These are phyloP conservation scores for Rhynchotus rufescens DNA, from an alignment of 2,797 vertebrate genomes.

Conservation along the genomic window DNA sequence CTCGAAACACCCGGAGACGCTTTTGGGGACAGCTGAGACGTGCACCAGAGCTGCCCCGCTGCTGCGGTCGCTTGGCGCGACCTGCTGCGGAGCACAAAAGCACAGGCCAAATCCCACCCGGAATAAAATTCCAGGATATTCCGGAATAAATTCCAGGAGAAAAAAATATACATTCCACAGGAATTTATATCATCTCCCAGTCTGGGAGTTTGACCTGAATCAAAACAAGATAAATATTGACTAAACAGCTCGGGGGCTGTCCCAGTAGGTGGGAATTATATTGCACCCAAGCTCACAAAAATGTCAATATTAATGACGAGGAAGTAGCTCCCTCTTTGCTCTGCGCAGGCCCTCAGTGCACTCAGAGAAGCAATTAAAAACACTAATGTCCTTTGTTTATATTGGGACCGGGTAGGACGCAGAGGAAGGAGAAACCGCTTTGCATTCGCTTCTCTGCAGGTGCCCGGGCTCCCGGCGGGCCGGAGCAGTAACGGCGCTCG, in stretches of 20 bases:
- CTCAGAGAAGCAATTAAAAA: not conserved
- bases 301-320: not conserved
- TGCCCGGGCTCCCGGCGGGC: not conserved
- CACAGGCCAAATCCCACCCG: not conserved
- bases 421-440: conserved; percentile 3
- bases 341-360: not conserved
- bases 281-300: not conserved
- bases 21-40: not conserved
- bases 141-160: too few species aligned
- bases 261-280: not conserved
- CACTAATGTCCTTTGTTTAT: not conserved
- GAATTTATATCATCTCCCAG: not conserved
- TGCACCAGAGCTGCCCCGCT: not conserved
- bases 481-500: conserved; percentile 13
- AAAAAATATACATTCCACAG: not conserved
- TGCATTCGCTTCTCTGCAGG: not conserved
- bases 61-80: not conserved
- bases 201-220: not conserved
- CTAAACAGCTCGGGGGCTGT: conserved; percentile 26
- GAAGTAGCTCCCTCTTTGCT: not conserved
- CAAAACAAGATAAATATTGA: not conserved
- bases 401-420: not conserved
- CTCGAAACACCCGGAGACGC: not conserved
- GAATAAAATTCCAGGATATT: too few species aligned
- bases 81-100: not conserved